Evolutionary conservation across 2,797 vertebrate genomes (phyloP), one percentile per base, ranked within the genome.

Genomic region (Peromyscus aztecus): DNA sequence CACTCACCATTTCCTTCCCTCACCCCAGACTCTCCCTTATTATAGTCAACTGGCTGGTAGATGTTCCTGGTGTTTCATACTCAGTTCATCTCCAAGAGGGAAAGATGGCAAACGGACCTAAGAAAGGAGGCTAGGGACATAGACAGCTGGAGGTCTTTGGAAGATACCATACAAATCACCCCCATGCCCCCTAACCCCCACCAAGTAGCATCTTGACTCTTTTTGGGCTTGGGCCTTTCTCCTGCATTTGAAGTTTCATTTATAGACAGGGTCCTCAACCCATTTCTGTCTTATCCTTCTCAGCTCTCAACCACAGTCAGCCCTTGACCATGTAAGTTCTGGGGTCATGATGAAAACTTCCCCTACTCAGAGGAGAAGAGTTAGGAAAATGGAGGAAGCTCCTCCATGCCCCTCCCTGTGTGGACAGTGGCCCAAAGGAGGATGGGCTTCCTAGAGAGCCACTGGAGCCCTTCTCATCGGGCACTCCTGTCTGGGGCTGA

Each of bases 401-500:
- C 37, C 4, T 19, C 3, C 0, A 4, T 5, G 6, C 10, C n/a
- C n/a, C n/a, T n/a, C 2, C 10, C 14, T 3, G 1, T 0, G 37
- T 8, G 49, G 14, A 43, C 49, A 16, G 14, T 8, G n/a, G 8
- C 12, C 16, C 5, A 0, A 1, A 3, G 0, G 21, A n/a, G 21
- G 40, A 1, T 31, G 8, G 1, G 69, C 3, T 7, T 31, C 1
- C 49, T 12, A 27, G 19, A n/a, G 2, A 17, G 19, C 1, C 14
- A 0, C 2, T 29, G 3, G 14, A 21, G 4, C 57, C 23, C 1
- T 4, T 14, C 0, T 0, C 1, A 3, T 2, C 0, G 3, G 63
- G 2, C 17, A 0, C 23, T 31, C 10, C 2, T 8, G 2, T 2
- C 40, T 27, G 12, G 0, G 2, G 1, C 9, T 1, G 13, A 80